Percentiles rank a stretch among this genome's conserved stretches.
phyloP scores from a whole-genome alignment of 1,140 invertebrate species.

The Cherax quadricarinatus region DNA sequence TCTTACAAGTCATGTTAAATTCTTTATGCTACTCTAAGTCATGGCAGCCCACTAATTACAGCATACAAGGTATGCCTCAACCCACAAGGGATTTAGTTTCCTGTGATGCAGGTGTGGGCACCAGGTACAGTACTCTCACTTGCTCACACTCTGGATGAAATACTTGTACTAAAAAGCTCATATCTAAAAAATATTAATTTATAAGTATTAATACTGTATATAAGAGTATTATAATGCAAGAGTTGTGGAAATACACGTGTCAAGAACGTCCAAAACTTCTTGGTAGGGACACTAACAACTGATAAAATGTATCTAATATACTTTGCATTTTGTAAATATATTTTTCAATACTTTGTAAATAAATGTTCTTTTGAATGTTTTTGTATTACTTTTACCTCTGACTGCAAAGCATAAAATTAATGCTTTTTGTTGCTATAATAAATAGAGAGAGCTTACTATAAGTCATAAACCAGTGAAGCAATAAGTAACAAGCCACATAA shows the following conservation, averaged over 20 bases:
- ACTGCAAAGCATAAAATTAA: no score
- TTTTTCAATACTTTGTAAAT: background rate
- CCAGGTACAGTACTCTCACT: background rate
- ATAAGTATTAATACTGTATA: background rate
- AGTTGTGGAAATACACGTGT: background rate
- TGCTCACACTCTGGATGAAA: background rate
- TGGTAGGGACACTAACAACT: background rate
- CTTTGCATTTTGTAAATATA: background rate
- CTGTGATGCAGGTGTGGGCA: background rate
- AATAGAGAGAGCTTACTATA: no score
- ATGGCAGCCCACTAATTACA: background rate
- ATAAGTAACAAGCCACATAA: no score
- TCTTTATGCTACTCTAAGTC: background rate
- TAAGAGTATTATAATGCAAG: background rate
- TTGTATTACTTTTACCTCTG: background rate
- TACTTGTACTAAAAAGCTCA: background rate
- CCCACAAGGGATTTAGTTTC: background rate
- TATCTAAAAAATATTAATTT: background rate
- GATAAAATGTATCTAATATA: background rate
- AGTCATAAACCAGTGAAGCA: no score
- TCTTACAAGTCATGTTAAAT: background rate
- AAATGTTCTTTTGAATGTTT: background rate
- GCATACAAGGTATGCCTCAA: background rate
- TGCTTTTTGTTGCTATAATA: no score
- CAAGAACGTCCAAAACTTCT: background rate